Conservation (phyloP, 2,888 invertebrate species). For the Oscheius sp. region DNA sequence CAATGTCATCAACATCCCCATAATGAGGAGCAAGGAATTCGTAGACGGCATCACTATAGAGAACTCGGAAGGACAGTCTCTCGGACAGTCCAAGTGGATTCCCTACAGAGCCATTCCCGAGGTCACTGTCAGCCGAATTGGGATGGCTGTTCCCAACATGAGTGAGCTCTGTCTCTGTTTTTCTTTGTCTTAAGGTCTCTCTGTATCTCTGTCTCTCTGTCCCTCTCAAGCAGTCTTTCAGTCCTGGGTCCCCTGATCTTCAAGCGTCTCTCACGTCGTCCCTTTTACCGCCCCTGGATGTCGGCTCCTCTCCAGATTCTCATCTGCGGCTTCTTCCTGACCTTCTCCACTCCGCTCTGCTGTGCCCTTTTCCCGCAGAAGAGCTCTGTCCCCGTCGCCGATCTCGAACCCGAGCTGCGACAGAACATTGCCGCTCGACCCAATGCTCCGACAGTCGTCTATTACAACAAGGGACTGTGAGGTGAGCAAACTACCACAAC, state of each 20-base stretch:
- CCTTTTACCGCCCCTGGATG: slow-evolving; percentile 38
- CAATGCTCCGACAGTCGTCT: slow-evolving; percentile 80
- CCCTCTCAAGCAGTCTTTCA: too few relatives aligned
- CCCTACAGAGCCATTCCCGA: slow-evolving; percentile 85
- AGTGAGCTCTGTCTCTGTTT: background rate
- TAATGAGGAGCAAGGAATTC: slow-evolving; percentile 82
- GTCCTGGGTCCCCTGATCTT: slow-evolving; percentile 48
- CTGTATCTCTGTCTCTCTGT: background rate
- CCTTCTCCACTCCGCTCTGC: slow-evolving; percentile 92
- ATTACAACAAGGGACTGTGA: slow-evolving; percentile 88
- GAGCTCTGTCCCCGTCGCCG: slow-evolving; percentile 76
- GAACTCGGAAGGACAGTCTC: slow-evolving; percentile 45
- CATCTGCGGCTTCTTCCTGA: slow-evolving; percentile 78
- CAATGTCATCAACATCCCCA: slow-evolving; percentile 93
- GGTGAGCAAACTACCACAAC: background rate
- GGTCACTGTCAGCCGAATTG: slow-evolving; percentile 87
- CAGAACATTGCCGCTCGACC: slow-evolving; percentile 79
- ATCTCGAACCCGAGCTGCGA: slow-evolving; percentile 83
- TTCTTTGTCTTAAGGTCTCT: background rate
- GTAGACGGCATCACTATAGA: slow-evolving; percentile 52
- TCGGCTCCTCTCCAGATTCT: slow-evolving; percentile 56
- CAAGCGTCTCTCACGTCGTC: background rate
- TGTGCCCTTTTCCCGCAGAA: slow-evolving; percentile 93
- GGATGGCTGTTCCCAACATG: slow-evolving; percentile 88
- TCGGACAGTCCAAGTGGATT: slow-evolving; percentile 74